phyloP scores from a whole-genome alignment of 2,797 vertebrate genomes.

The Microctenopoma steveboyesi region DNA sequence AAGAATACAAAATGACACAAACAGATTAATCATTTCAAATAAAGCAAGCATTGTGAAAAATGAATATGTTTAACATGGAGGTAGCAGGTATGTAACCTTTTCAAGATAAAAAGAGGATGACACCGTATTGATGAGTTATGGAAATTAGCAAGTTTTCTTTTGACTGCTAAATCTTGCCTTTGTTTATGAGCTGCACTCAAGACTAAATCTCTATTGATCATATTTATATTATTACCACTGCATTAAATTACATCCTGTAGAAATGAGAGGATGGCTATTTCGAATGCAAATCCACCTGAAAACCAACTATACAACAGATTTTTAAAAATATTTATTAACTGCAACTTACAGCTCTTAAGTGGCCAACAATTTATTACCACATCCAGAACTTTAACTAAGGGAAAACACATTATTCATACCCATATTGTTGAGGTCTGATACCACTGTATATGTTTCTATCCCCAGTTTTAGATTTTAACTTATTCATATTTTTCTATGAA shows the following conservation, averaged over 20 bases:
- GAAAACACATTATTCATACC: too few species aligned
- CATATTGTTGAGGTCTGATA: too few species aligned
- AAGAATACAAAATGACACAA: neutral
- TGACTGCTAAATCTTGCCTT: neutral
- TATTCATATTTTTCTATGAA: neutral
- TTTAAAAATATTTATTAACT: neutral
- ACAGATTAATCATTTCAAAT: neutral
- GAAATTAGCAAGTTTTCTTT: neutral
- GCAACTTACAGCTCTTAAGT: neutral
- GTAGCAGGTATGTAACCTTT: neutral
- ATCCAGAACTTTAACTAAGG: too few species aligned
- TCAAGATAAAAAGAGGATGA: neutral
- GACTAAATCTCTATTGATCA: conserved; percentile 7
- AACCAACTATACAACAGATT: neutral
- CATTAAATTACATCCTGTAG: neutral
- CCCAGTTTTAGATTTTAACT: neutral
- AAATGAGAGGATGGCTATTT: neutral
- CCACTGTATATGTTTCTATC: too few species aligned
- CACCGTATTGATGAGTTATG: conserved; percentile 2
- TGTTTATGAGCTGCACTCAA: conserved; percentile 7
- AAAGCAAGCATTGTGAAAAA: neutral
- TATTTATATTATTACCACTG: neutral
- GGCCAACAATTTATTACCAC: too few species aligned
- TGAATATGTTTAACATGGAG: neutral
- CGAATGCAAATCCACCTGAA: neutral